These are phyloP conservation scores for Nephrocerus scutellatus DNA, from an alignment of 2,888 invertebrate species.

Conservation along the genomic window DNA sequence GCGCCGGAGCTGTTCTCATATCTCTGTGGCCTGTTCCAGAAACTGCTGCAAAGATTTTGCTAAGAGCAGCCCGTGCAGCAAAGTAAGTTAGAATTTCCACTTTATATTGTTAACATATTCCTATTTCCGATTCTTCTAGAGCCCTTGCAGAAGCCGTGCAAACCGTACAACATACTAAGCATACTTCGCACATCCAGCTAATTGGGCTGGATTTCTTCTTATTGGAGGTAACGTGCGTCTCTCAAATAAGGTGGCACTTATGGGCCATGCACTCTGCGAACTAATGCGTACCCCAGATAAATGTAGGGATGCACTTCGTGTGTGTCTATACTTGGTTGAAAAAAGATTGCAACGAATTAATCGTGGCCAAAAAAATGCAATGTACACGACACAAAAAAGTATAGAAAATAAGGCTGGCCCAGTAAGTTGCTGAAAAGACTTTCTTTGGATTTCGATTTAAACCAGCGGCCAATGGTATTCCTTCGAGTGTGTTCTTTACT, in stretches of 20 bases:
- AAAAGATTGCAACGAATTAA: slow-evolving; percentile 92
- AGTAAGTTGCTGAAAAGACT: slow-evolving; percentile 83
- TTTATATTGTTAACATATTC: slow-evolving; percentile 1
- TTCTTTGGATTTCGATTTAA: slow-evolving; percentile 93
- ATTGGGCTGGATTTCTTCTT: slow-evolving; percentile 90
- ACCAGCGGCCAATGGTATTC: slow-evolving; percentile 88
- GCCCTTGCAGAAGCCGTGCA: slow-evolving; percentile 91
- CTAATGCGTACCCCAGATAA: slow-evolving; percentile 80
- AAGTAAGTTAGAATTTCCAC: slow-evolving; percentile 50
- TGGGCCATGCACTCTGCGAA: slow-evolving; percentile 90
- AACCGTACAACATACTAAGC: slow-evolving; percentile 90
- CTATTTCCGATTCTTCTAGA: slow-evolving; percentile 47
- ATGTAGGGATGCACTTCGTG: slow-evolving; percentile 85
- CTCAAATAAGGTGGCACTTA: slow-evolving; percentile 90
- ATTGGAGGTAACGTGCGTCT: slow-evolving; percentile 89
- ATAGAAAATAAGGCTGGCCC: slow-evolving; percentile 91
- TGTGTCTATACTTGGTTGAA: slow-evolving; percentile 88
- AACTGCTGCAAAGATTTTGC: slow-evolving; percentile 83
- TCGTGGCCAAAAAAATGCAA: slow-evolving; percentile 90
- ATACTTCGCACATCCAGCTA: slow-evolving; percentile 89
- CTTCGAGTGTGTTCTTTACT: slow-evolving; percentile 93
- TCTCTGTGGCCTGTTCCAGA: slow-evolving; percentile 94
- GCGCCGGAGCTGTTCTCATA: slow-evolving; percentile 87
- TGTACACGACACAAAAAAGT: slow-evolving; percentile 95
- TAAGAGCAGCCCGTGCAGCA: slow-evolving; percentile 72